A percentile compares a stretch with the other conserved stretches of the same genome.
Conservation (phyloP, 2,797 vertebrate genomes). For the Lutjanus argentimaculatus region DNA sequence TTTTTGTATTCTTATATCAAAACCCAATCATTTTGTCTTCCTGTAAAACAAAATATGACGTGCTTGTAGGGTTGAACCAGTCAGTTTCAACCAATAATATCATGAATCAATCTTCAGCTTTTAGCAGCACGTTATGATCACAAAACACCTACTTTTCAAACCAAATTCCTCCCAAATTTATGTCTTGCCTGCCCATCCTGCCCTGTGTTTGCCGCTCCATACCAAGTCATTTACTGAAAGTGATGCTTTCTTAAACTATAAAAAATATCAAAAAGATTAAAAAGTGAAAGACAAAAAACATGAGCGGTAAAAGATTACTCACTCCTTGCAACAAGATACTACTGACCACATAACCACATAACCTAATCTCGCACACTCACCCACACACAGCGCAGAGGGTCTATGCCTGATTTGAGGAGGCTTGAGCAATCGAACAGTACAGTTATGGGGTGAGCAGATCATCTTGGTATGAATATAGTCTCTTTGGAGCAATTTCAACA, state of each 20-base stretch:
- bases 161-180: no score
- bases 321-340: conserved; percentile 1
- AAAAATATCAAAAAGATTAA: not conserved
- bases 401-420: conserved; percentile 1
- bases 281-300: not conserved
- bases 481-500: conserved; percentile 60
- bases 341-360: conserved; percentile 23
- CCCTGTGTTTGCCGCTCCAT: not conserved
- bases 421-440: conserved; percentile 44
- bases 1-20: no score
- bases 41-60: no score
- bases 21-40: no score
- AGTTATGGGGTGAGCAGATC: conserved; percentile 61
- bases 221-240: conserved; percentile 14
- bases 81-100: no score
- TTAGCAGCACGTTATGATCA: no score
- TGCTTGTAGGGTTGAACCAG: no score
- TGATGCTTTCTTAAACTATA: not conserved
- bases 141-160: no score
- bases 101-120: no score
- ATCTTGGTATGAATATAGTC: conserved; percentile 61
- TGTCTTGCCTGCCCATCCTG: not conserved
- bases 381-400: conserved; percentile 3
- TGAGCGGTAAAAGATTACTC: conserved; percentile 32
- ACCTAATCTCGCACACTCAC: not conserved